Evolutionary conservation across 2,888 invertebrate genomes (phyloP), one percentile per base, ranked within the genome.

Genomic region (Marronus borbonicus): DNA sequence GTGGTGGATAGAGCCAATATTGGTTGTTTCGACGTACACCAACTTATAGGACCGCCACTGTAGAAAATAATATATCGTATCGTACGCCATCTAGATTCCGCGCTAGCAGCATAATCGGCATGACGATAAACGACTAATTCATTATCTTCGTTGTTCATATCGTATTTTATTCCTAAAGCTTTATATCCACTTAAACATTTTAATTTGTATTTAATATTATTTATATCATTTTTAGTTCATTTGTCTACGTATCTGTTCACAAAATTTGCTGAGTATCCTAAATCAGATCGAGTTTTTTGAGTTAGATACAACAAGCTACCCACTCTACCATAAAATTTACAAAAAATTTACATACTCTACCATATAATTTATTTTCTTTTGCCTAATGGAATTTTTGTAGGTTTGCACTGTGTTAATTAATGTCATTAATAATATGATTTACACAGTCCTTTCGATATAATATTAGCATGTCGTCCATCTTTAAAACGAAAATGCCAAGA

Each of bases 1-100:
- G 83, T 81, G 2, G 80, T 80, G 14, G 75, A 68, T 39, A 78
- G 52, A n/a, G 75, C 72, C 10, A 76, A 66, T 49, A 78, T 76
- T n/a, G 62, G 65, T 52, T 78, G 78, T 24, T 31, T 50, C 28
- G 64, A 8, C 2, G 75, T 36, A 31, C 28, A 50, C 75, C 78
- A 78, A 17, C 64, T 52, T 14, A 78, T 24, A 3, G 78, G 65
- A 55, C 52, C 75, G 14, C 66, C 68, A 50, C 24, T 52, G 17
- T 62, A 58, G 2, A 64, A 64, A 28, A 78, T 64, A 14, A 78
- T 39, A 31, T 66, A 79, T 1, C 78, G 76, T 12, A 44, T 80
- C 60, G 69, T 80, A 76, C 80, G 79, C 70, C 70, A 75, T 49
- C 80, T 52, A 49, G 80, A 66, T 68, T 80, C 28, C 1, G 20